phyloP scores from a whole-genome alignment of 2,888 invertebrate species.

The Rhamphomyia laevipes region DNA sequence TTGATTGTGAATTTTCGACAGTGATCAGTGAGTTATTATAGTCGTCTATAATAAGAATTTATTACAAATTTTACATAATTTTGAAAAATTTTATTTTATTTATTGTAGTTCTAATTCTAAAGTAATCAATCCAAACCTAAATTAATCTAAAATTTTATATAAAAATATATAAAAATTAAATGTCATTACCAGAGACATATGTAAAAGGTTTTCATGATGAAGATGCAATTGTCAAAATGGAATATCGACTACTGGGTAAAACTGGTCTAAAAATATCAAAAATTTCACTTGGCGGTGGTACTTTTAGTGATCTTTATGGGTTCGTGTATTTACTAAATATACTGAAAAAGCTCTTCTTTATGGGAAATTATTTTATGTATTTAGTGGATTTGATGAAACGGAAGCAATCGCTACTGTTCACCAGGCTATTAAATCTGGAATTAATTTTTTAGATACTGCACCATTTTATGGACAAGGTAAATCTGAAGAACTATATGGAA shows the following conservation, averaged over 20 bases:
- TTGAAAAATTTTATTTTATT: too few species aligned
- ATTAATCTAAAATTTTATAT: background rate
- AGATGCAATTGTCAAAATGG: slow-evolving; percentile 50
- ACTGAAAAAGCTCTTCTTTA: background rate
- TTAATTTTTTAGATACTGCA: slow-evolving; percentile 87
- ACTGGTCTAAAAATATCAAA: slow-evolving; percentile 63
- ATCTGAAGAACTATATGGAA: slow-evolving; percentile 72
- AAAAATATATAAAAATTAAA: slow-evolving; percentile 11
- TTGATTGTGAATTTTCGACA: too few species aligned
- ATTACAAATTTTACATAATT: too few species aligned
- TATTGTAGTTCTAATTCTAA: too few species aligned
- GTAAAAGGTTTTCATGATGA: slow-evolving; percentile 53
- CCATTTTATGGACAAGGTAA: slow-evolving; percentile 87
- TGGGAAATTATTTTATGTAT: slow-evolving; percentile 1
- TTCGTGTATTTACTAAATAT: slow-evolving; percentile 20
- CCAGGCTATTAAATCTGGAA: slow-evolving; percentile 59
- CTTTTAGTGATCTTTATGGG: slow-evolving; percentile 61
- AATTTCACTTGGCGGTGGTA: slow-evolving; percentile 63
- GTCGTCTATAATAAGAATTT: too few species aligned
- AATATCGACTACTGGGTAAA: slow-evolving; percentile 54
- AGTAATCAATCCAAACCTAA: too few species aligned
- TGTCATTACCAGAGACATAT: slow-evolving; percentile 43
- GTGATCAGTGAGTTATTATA: too few species aligned
- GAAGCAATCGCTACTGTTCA: slow-evolving; percentile 58
- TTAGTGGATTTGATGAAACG: slow-evolving; percentile 50